Evolutionary conservation across 2,797 vertebrate species (phyloP), one percentile per base, ranked within the genome.

Genomic region (Microhierax caerulescens): DNA sequence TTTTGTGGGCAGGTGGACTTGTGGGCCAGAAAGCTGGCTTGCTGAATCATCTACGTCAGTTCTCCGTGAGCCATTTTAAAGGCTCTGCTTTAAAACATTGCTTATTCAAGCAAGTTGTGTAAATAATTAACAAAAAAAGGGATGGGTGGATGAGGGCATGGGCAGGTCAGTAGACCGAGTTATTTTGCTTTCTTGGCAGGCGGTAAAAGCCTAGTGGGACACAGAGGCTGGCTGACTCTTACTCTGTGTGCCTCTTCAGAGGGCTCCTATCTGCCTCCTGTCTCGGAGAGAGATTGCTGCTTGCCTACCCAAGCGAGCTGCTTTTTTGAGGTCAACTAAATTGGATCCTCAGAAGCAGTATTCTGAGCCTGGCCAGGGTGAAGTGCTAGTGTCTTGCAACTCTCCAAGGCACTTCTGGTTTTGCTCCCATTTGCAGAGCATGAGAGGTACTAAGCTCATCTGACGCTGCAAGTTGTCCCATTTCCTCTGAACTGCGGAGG

Each of bases 81-180:
- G 59, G 13, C 21, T 60, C 32, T 78, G 7, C 21, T 94, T 74
- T 79, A 85, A 82, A 87, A 43, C 30, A 61, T 88, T 81, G 68
- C 59, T 94, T 91, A 85, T 93, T 97, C 89, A 96, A 94, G 85
- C 67, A 97, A 96, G 36, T 68, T 54, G 69, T 60, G 30, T 92
- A 86, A 97, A 97, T 97, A 93, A 96, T 94, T 97, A 94, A 89
- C 28, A 43, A 93, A 82, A 81, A 79, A 72, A n/a, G 2, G 8
- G 32, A 16, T 2, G 20, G 3, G 21, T 64, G 56, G 74, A 73
- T 68, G 81, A 74, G 79, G 64, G 41, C 63, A 74, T 48, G 76
- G n/a, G 7, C 25, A 74, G 90, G 47, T 90, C 73, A 92, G 82
- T 39, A 77, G 48, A 89, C 78, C 77, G 69, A 95, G 65, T 72